Percentiles rank a stretch among this genome's conserved stretches.
Conservation (phyloP, 1,140 invertebrate genomes). For the Chionoecetes opilio region DNA sequence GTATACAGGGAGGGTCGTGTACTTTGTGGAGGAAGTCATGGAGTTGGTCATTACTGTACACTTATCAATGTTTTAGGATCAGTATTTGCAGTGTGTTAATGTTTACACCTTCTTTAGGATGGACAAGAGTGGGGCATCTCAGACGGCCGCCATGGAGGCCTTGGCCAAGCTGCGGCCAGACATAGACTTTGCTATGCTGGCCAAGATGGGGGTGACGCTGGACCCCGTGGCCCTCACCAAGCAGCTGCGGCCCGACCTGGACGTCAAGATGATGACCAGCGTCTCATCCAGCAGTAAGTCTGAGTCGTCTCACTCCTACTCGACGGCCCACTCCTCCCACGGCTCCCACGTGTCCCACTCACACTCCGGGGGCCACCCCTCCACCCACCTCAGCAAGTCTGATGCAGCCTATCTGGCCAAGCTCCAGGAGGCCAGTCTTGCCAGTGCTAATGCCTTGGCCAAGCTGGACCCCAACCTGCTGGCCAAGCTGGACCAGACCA, state of each 20-base stretch:
- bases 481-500: conserved; percentile 78
- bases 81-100: neutral
- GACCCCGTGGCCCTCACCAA: conserved; percentile 79
- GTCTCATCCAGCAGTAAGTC: conserved; percentile 73
- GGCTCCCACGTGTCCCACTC: conserved; percentile 53
- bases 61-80: too few relatives aligned
- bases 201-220: conserved; percentile 81
- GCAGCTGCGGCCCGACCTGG: conserved; percentile 77
- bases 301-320: conserved; percentile 74
- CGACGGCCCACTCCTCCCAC: conserved; percentile 76
- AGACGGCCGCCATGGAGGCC: conserved; percentile 80
- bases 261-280: conserved; percentile 79
- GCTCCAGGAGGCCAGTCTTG: conserved; percentile 80
- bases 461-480: conserved; percentile 80
- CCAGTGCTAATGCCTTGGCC: conserved; percentile 79
- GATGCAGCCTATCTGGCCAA: conserved; percentile 79
- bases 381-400: conserved; percentile 77
- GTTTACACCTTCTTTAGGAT: conserved; percentile 15
- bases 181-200: conserved; percentile 80
- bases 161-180: conserved; percentile 79
- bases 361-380: conserved; percentile 57
- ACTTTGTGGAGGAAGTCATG: too few relatives aligned
- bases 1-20: too few relatives aligned
- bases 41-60: too few relatives aligned
- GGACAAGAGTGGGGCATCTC: conserved; percentile 74